These are phyloP conservation scores for Trachelus iudaicus DNA, from an alignment of 2,888 invertebrate species.

Conservation along the genomic window DNA sequence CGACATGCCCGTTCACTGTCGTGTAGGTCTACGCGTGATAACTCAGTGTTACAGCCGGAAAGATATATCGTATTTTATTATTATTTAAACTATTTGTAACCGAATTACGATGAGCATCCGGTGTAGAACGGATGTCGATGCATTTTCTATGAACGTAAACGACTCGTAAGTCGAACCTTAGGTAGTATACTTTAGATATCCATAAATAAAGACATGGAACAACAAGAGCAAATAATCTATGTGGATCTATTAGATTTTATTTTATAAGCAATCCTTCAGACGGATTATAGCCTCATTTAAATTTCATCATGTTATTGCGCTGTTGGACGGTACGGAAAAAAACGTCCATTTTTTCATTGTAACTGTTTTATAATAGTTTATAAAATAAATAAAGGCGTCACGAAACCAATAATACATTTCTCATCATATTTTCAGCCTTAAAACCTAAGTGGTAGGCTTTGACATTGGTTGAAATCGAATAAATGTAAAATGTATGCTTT, in stretches of 20 bases:
- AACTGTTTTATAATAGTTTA: constrained; percentile 59
- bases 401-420: not conserved
- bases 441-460: not conserved
- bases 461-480: constrained; percentile 9
- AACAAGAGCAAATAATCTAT: not conserved
- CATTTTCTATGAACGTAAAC: not conserved
- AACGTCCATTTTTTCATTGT: constrained; percentile 26
- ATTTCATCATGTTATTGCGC: not conserved
- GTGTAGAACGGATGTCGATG: not conserved
- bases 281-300: not conserved
- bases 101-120: not conserved
- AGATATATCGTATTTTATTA: not conserved
- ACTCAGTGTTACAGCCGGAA: not conserved
- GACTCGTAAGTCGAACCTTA: not conserved
- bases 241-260: not conserved
- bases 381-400: constrained; percentile 46
- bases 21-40: not conserved
- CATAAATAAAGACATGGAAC: not conserved
- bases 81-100: not conserved
- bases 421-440: not conserved
- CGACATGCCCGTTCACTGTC: not conserved
- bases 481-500: constrained; percentile 65
- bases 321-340: not conserved
- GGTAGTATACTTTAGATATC: not conserved
- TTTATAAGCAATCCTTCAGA: not conserved